These are phyloP conservation scores for Lerema accius DNA, from an alignment of 1,140 invertebrate genomes.

Conservation along the genomic window DNA sequence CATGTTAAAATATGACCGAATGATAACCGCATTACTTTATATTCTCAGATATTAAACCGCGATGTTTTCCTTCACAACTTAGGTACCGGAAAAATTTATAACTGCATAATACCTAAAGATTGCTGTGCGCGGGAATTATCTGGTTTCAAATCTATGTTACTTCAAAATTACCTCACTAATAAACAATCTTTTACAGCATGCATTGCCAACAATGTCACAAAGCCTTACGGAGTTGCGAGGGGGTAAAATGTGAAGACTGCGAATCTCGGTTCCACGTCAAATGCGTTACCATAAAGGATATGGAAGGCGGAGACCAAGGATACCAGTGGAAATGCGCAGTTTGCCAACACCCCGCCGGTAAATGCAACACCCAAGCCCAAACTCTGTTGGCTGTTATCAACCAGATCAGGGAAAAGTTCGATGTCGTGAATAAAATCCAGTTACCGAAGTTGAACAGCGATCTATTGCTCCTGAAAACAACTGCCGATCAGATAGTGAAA, in stretches of 20 bases:
- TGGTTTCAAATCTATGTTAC: no score
- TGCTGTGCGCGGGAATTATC: no score
- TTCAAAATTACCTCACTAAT: no score
- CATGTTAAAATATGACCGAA: no score
- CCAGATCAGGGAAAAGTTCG: conserved; percentile 59
- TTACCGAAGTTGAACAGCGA: conserved; percentile 64
- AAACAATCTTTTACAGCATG: no score
- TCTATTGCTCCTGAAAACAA: conserved; percentile 51
- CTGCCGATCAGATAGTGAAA: conserved; percentile 51
- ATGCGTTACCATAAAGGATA: conserved; percentile 34
- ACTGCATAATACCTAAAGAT: no score
- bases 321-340: conserved; percentile 61
- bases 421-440: conserved; percentile 69
- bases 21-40: no score
- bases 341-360: conserved; percentile 47
- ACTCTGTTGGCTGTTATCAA: conserved; percentile 46
- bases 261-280: conserved; percentile 12
- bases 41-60: no score
- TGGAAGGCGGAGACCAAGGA: conserved; percentile 33
- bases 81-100: no score
- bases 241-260: not conserved
- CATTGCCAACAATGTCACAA: no score
- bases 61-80: no score
- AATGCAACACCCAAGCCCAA: conserved; percentile 5
- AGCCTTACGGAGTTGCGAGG: no score